phyloP scores from a whole-genome alignment of 2,797 vertebrate species.

The Ficedula albicollis region DNA sequence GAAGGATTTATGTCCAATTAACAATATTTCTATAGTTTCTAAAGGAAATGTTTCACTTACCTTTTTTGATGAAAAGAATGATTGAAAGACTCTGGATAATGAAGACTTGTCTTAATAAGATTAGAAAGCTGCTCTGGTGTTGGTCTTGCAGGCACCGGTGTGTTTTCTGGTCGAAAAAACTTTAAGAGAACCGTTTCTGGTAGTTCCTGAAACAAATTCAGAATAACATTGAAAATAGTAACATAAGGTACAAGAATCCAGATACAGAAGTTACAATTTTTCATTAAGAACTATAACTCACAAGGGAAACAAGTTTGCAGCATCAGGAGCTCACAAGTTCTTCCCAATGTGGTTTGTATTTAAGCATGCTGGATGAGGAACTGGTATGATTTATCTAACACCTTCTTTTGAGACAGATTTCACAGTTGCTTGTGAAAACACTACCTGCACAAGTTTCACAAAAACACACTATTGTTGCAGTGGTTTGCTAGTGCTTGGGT shows the following conservation, averaged over 20 bases:
- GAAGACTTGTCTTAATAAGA: constrained; percentile 92
- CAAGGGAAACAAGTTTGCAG: not conserved
- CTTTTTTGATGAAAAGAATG: constrained; percentile 89
- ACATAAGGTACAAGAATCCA: not conserved
- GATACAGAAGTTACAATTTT: not conserved
- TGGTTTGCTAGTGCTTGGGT: not conserved
- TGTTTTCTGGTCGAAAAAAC: constrained; percentile 86
- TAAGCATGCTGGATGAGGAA: not conserved
- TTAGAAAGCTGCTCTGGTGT: constrained; percentile 89
- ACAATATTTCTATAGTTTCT: not conserved
- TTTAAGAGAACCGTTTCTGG: constrained; percentile 91
- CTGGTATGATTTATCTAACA: not conserved
- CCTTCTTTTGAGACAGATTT: not conserved
- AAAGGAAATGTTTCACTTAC: constrained; percentile 64
- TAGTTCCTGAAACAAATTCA: constrained; percentile 82
- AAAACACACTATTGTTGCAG: not conserved
- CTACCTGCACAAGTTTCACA: not conserved
- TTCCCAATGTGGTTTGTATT: not conserved
- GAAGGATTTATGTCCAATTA: not conserved
- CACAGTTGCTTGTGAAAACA: not conserved
- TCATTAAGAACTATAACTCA: not conserved
- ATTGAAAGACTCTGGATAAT: constrained; percentile 90
- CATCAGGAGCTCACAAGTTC: not conserved
- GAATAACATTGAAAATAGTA: not conserved
- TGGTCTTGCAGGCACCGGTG: constrained; percentile 77